Conservation (phyloP, 2,888 invertebrate species). For the Synergus japonicus region DNA sequence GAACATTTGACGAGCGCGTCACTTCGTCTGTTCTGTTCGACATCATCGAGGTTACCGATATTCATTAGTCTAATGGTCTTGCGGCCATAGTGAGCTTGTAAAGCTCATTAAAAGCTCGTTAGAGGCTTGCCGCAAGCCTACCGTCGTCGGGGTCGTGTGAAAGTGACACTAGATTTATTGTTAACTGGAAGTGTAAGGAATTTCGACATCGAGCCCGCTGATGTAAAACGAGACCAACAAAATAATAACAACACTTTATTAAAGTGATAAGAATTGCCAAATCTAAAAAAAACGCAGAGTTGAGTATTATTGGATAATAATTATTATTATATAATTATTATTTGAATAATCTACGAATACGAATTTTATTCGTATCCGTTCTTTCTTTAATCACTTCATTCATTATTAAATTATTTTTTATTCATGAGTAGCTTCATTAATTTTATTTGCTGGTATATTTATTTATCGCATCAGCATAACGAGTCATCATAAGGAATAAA, state of each 20-base stretch:
- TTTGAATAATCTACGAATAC: too few relatives aligned
- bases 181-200: slow-evolving; percentile 44
- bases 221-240: not conserved
- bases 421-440: too few relatives aligned
- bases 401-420: too few relatives aligned
- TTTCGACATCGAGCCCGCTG: slow-evolving; percentile 45
- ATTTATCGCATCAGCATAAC: too few relatives aligned
- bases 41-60: slow-evolving; percentile 57
- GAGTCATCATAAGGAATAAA: too few relatives aligned
- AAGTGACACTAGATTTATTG: slow-evolving; percentile 34
- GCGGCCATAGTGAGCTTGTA: slow-evolving; percentile 48
- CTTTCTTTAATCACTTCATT: too few relatives aligned
- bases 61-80: slow-evolving; percentile 56
- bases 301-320: too few relatives aligned
- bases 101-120: slow-evolving; percentile 70
- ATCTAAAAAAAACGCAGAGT: not conserved
- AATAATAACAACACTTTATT: not conserved
- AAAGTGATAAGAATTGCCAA: too few relatives aligned
- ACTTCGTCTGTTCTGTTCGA: slow-evolving; percentile 51
- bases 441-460: too few relatives aligned
- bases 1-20: slow-evolving; percentile 41
- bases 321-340: too few relatives aligned
- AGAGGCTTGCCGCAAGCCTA: slow-evolving; percentile 55
- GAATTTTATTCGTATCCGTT: too few relatives aligned
- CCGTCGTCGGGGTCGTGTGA: slow-evolving; percentile 42